These are phyloP conservation scores for Hystrix brachyura DNA, from an alignment of 2,113 vertebrate species.

Conservation along the genomic window DNA sequence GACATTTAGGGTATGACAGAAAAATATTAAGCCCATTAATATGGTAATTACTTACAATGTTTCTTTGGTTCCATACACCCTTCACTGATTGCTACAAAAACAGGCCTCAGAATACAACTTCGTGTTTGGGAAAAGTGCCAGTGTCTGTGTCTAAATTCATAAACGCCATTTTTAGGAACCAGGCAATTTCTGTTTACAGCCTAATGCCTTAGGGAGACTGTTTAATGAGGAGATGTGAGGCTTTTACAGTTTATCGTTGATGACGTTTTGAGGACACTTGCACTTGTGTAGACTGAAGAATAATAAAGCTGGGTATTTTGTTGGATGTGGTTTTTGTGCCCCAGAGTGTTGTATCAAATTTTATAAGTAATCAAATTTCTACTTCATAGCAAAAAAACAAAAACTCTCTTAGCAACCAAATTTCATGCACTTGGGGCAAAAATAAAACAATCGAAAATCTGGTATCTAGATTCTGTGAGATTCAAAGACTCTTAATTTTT, in stretches of 20 bases:
- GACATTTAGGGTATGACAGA: conserved; percentile 1
- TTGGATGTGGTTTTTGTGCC: conserved; percentile 79
- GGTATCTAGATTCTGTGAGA: conserved; percentile 23
- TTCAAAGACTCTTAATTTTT: not conserved
- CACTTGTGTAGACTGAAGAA: conserved; percentile 86
- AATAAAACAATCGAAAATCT: not conserved
- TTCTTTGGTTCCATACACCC: not conserved
- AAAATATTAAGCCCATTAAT: conserved; percentile 68
- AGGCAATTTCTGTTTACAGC: conserved; percentile 83
- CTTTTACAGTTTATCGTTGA: conserved; percentile 88
- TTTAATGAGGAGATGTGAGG: conserved; percentile 90
- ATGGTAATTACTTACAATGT: not conserved
- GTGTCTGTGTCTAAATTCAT: conserved; percentile 74
- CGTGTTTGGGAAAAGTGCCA: conserved; percentile 48
- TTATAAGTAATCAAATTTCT: conserved; percentile 70
- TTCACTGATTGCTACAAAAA: conserved; percentile 45
- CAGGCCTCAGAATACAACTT: conserved; percentile 57
- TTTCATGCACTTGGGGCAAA: conserved; percentile 54
- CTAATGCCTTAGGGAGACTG: conserved; percentile 86
- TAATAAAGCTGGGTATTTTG: conserved; percentile 85
- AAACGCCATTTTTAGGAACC: conserved; percentile 73
- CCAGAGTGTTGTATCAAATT: conserved; percentile 73
- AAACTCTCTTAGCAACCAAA: conserved; percentile 67
- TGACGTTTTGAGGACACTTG: conserved; percentile 93
- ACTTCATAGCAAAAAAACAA: conserved; percentile 56